These are phyloP conservation scores for Thymelicus lineola DNA, from an alignment of 2,888 invertebrate species.

Conservation along the genomic window DNA sequence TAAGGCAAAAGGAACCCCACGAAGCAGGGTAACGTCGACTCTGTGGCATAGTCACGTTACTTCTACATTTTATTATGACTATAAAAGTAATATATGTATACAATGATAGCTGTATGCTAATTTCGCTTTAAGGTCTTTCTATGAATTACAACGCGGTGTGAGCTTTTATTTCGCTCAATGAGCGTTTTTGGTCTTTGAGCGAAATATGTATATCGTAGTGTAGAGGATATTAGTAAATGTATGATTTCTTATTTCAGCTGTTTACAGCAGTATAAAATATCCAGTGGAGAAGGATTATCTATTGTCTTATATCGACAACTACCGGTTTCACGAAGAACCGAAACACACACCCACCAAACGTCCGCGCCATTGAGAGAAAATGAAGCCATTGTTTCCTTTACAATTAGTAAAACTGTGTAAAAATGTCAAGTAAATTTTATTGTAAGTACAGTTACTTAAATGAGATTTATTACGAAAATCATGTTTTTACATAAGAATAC, in stretches of 20 bases:
- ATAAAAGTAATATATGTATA: too few relatives aligned
- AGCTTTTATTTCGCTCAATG: too few relatives aligned
- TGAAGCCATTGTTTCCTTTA: neutral
- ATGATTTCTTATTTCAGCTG: constrained; percentile 85
- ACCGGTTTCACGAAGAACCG: constrained; percentile 87
- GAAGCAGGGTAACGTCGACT: too few relatives aligned
- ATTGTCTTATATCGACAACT: constrained; percentile 88
- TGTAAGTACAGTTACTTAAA: constrained; percentile 23
- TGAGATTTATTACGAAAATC: constrained; percentile 14
- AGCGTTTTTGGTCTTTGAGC: too few relatives aligned
- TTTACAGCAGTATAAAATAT: constrained; percentile 91
- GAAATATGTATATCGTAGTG: too few relatives aligned
- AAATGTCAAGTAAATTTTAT: constrained; percentile 14
- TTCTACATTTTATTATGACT: too few relatives aligned
- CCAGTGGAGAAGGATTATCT: constrained; percentile 95
- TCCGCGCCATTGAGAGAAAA: constrained; percentile 66
- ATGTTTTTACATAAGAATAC: constrained; percentile 6
- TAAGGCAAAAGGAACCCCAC: too few relatives aligned
- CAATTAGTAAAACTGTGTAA: constrained; percentile 12
- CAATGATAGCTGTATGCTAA: too few relatives aligned
- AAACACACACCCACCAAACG: constrained; percentile 89
- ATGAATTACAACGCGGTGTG: too few relatives aligned
- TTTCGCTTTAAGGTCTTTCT: too few relatives aligned
- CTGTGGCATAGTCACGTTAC: too few relatives aligned
- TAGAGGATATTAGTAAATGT: too few relatives aligned